These are phyloP conservation scores for Coilia nasus DNA, from an alignment of 2,797 vertebrate genomes.

Conservation along the genomic window DNA sequence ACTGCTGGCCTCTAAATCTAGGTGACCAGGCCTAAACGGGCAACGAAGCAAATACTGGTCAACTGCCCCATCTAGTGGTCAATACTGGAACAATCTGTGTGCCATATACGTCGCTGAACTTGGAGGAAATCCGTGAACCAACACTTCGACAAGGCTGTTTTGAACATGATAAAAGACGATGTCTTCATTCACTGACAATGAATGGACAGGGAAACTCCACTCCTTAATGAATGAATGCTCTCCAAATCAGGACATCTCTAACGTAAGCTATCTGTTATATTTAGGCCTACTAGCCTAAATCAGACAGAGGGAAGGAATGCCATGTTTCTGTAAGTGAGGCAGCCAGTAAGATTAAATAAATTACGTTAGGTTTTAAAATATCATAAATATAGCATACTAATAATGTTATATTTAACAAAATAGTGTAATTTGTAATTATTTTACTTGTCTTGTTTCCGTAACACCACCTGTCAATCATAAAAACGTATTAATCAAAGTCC, in stretches of 20 bases:
- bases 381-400: too few species aligned
- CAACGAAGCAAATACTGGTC: background rate
- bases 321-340: too few species aligned
- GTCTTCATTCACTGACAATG: background rate
- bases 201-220: background rate
- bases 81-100: background rate
- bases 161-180: background rate
- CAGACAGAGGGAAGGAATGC: background rate
- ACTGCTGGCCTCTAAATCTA: slow-evolving; percentile 36
- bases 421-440: too few species aligned
- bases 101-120: background rate
- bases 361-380: too few species aligned
- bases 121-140: too few species aligned
- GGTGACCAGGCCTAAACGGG: background rate
- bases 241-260: background rate
- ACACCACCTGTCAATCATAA: too few species aligned
- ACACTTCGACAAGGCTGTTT: background rate
- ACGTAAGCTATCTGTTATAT: too few species aligned
- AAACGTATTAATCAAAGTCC: background rate
- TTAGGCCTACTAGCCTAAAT: background rate
- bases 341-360: too few species aligned
- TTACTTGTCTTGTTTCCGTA: too few species aligned
- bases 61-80: slow-evolving; percentile 6
- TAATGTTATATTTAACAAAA: too few species aligned
- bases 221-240: background rate